Evolutionary conservation across 2,113 vertebrate species (phyloP).

Genomic region (Lampris incognitus): DNA sequence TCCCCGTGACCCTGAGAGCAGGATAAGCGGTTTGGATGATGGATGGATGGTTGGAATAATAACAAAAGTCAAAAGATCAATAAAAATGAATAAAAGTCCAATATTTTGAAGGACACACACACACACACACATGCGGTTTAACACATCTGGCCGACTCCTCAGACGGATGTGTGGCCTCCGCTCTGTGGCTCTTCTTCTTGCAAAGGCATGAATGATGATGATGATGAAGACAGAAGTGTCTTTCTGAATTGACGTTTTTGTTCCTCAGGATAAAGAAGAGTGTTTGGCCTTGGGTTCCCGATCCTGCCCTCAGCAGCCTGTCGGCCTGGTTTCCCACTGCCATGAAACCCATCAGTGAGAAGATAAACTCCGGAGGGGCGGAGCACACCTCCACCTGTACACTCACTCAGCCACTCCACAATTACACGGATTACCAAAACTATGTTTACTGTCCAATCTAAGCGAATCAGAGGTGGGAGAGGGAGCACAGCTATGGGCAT

Average conservation of each 20-base stretch:
- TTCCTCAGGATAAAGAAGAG: conserved; percentile 25
- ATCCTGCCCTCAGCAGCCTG: conserved; percentile 45
- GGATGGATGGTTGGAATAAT: no score
- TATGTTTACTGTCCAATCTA: background rate
- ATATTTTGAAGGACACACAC: no score
- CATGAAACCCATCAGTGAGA: background rate
- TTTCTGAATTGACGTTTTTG: background rate
- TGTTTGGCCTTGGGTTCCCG: conserved; percentile 50
- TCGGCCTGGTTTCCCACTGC: conserved; percentile 30
- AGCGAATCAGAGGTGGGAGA: background rate
- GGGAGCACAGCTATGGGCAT: background rate
- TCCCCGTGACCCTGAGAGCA: no score
- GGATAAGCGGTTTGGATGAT: no score
- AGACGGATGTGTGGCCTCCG: no score
- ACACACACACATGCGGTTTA: no score
- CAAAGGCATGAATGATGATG: no score
- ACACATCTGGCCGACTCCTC: no score
- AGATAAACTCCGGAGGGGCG: background rate
- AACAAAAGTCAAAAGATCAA: no score
- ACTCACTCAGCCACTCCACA: background rate
- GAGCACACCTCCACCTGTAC: background rate
- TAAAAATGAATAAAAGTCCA: no score
- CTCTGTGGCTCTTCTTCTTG: no score
- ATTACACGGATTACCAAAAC: background rate
- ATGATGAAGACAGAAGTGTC: no score